Evolutionary conservation across 2,113 vertebrate species (phyloP), one percentile per base, ranked within the genome.

Genomic region (Colinus virginianus): DNA sequence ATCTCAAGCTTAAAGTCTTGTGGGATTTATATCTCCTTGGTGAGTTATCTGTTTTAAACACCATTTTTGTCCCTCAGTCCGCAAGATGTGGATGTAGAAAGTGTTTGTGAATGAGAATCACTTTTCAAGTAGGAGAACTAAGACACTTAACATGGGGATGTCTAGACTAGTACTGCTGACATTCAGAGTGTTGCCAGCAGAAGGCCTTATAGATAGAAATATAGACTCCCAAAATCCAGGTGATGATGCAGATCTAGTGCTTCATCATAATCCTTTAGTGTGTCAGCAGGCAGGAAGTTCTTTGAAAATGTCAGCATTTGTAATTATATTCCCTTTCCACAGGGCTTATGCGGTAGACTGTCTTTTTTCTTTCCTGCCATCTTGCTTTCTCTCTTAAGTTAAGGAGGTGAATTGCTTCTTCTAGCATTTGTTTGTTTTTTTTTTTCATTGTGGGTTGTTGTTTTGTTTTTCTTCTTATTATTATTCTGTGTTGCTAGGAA

Each of bases 401-500:
- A 84, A 78, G 46, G 11, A 63, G 22, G 7, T 4, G 9, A 59
- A 42, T 63, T 64, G 30, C 38, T 70, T 17, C 46, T 93, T 9
- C 20, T 84, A 11, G 9, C 12, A 36, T 87, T 87, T 82, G 13
- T 8, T 89, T 89, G 10, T 88, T 15, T 6, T 15, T 6, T 46
- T 45, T 32, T 46, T 45, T n/a, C 40, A 43, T 56, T 56, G 55
- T 56, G 30, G 26, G 12, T 7, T 36, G 11, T 12, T 40, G 40
- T 5, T 8, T 43, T 34, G 42, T 19, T 43, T 22, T 19, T 10
- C 16, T 43, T 43, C 17, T 55, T 42, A 40, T 40, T 40, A 40
- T 40, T 83, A 87, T 88, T 63, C 3, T 2, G 4, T 84, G n/a
- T 72, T 58, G 6, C 42, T 89, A 99, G 99, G 99, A 99, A 96